Base-by-base conservation (phyloP, 2,113 vertebrate genomes). In the Osmerus eperlanus region DNA sequence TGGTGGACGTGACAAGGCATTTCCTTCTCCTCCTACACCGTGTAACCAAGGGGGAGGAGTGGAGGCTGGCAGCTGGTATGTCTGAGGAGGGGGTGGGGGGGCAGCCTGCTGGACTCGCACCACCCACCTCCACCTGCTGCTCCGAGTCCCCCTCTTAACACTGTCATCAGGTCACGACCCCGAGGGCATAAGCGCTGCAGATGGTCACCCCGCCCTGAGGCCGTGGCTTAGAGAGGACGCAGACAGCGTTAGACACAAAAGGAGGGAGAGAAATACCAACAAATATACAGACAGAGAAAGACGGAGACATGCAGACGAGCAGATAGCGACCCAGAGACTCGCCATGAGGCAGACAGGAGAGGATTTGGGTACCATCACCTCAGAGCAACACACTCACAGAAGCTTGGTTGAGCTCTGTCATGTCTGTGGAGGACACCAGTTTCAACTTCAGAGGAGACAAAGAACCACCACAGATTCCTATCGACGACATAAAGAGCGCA, bases 61-160 rank as follows among this genome's bases (percentile, higher is more conserved):
- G 12, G 61, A 63, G n/a, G 28, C 47, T 70, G 74, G 86, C 92
- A 94, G 93, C 94, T 95, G 93, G 92, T 77, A 54, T 81, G 76
- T 77, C 67, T 83, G 80, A 29, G 36, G 79, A 76, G 81, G 74
- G 78, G 71, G 79, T 85, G 80, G 77, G 81, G 86, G 82, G 80
- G 83, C 74, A 55, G 81, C 7, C 85, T 75, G 29, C 54, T 81
- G 86, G 79, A 85, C 88, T 88, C 87, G 85, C 77, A 72, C 81
- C 80, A 86, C 87, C 85, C 86, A 88, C 47, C 65, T 91, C 81
- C 91, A 93, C 91, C 93, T 93, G 90, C 87, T 89, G 67, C 62
- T 65, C 71, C 70, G 28, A 71, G 71, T 69, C 83, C 78, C 81
- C 80, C 86, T 86, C 81, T 78, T 78, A 70, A 65, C 71, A n/a